Evolutionary conservation across 2,888 invertebrate species (phyloP).

Genomic region (Salticus scenicus): DNA sequence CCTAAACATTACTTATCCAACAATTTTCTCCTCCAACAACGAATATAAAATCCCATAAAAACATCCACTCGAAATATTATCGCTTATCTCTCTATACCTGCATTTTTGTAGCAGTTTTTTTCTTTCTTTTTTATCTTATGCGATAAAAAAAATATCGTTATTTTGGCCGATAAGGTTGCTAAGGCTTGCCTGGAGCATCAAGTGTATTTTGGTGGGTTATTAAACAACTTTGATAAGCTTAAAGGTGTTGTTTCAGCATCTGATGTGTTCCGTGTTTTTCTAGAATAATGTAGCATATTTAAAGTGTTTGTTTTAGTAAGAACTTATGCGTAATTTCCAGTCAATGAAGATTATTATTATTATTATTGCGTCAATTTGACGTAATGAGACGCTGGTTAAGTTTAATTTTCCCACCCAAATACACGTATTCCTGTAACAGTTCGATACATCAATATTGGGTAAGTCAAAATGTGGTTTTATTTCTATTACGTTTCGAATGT

Average conservation of each 20-base stretch:
- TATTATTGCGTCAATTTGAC: not conserved
- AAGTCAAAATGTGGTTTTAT: too few relatives aligned
- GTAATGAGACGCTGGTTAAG: slow-evolving; percentile 45
- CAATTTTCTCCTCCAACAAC: not conserved
- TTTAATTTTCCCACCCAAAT: slow-evolving; percentile 25
- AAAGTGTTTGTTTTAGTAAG: not conserved
- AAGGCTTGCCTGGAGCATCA: not conserved
- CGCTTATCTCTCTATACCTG: slow-evolving; percentile 45
- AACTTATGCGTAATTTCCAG: not conserved
- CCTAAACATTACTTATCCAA: not conserved
- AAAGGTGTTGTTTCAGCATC: not conserved
- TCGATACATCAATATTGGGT: too few relatives aligned
- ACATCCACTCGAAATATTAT: slow-evolving; percentile 39
- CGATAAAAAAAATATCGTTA: slow-evolving; percentile 1
- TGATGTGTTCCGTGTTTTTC: not conserved
- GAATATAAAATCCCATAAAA: not conserved
- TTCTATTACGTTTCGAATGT: too few relatives aligned
- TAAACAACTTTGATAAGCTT: not conserved
- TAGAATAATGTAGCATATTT: not conserved
- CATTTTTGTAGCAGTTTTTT: slow-evolving; percentile 38
- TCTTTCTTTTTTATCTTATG: slow-evolving; percentile 9
- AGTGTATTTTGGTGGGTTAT: not conserved
- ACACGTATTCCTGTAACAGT: not conserved
- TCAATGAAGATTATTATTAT: not conserved
- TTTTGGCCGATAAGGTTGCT: slow-evolving; percentile 32